phyloP scores from a whole-genome alignment of 2,113 vertebrate genomes.

The Beaufortia kweichowensis region DNA sequence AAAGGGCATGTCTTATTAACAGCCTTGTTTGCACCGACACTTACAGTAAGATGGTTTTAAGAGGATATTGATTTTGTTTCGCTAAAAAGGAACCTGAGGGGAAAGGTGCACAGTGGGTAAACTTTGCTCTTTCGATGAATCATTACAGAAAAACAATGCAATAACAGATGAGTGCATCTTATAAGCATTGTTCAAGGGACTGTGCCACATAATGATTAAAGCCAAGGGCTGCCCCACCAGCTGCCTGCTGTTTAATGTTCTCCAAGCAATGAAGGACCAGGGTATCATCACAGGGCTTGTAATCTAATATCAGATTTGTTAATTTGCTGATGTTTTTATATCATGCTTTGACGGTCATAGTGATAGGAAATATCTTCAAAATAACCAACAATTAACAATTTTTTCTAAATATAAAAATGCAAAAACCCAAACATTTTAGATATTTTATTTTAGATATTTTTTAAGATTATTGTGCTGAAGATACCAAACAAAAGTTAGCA shows the following conservation, averaged over 20 bases:
- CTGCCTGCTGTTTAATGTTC: not conserved
- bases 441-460: too few species aligned
- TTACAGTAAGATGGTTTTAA: not conserved
- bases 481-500: too few species aligned
- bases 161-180: not conserved
- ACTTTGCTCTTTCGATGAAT: not conserved
- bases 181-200: not conserved
- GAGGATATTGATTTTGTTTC: slow-evolving; percentile 41
- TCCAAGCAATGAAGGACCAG: not conserved
- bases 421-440: too few species aligned
- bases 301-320: too few species aligned
- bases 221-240: not conserved
- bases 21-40: not conserved
- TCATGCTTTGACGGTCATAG: too few species aligned
- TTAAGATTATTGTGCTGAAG: too few species aligned
- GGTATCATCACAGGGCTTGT: not conserved
- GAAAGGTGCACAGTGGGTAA: slow-evolving; percentile 27
- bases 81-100: slow-evolving; percentile 18
- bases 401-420: too few species aligned
- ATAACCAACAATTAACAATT: too few species aligned
- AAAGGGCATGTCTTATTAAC: slow-evolving; percentile 29
- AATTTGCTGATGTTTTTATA: too few species aligned
- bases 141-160: not conserved
- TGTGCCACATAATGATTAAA: not conserved
- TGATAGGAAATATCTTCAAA: too few species aligned